Evolutionary conservation across 2,888 invertebrate species (phyloP), one percentile per base, ranked within the genome.

Genomic region (Peribatodes rhomboidaria): DNA sequence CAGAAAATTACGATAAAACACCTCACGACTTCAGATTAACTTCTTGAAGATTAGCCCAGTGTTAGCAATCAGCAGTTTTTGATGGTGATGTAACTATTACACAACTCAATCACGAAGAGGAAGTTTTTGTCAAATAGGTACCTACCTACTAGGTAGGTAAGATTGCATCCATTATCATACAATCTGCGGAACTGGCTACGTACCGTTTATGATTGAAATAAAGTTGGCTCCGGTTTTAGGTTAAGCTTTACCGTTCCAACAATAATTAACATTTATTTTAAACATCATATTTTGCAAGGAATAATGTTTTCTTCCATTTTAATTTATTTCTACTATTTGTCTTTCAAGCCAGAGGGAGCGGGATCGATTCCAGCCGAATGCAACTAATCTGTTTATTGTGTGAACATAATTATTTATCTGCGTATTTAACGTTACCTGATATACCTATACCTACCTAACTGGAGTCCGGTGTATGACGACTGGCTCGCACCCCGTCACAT

Each of bases 51-150:
- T 49, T 41, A 58, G 9, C 50, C 33, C 13, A 42, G 18, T 42
- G 31, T 33, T 42, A n/a, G 20, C 55, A 55, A 61, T 50, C 49
- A 41, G 35, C 18, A 18, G 35, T 46, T 54, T n/a, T 27, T 41
- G 22, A 33, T 2, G 27, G 18, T 63, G 63, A 63, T 46, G 57
- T 63, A 62, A 61, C 18, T 13, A 35, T 67, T 65, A 60, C 57
- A 62, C 54, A 67, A 61, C 33, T 27, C 44, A 44, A 68, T 61
- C 67, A 62, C 41, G 61, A 64, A 10, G 6, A 55, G 61, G 56
- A 68, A 68, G 60, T 56, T 46, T 65, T 57, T 64, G 59, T 50
- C 59, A 64, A 55, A 65, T 61, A 61, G n/a, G n/a, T n/a, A n/a
- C n/a, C n/a, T n/a, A n/a, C n/a, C n/a, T n/a, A n/a, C n/a, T n/a